These are phyloP conservation scores for Cheilosia urbana DNA, from an alignment of 2,888 invertebrate species.

Conservation along the genomic window DNA sequence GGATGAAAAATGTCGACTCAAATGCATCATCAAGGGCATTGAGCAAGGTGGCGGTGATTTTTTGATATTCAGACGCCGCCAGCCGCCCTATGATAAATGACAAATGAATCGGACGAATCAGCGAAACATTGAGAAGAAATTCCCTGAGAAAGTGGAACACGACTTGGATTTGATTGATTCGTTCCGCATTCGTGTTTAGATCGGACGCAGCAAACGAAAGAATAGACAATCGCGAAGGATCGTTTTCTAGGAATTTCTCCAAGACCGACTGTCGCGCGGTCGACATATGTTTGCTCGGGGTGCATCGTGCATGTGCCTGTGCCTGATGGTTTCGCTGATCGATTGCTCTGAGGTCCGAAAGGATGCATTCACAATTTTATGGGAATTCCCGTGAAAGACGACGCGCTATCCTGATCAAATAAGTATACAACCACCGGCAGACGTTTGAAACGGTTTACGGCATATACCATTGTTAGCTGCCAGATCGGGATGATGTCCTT, in stretches of 20 bases:
- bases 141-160: slow-evolving; percentile 60
- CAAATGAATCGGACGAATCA: slow-evolving; percentile 66
- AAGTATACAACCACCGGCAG: slow-evolving; percentile 12
- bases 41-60: slow-evolving; percentile 40
- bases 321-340: slow-evolving; percentile 61
- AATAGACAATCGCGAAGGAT: slow-evolving; percentile 28
- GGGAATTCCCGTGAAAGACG: slow-evolving; percentile 49
- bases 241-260: slow-evolving; percentile 43
- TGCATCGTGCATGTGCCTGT: too few relatives aligned
- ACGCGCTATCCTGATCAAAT: slow-evolving; percentile 55
- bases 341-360: slow-evolving; percentile 28
- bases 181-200: slow-evolving; percentile 59
- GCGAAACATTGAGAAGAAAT: slow-evolving; percentile 36
- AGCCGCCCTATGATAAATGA: slow-evolving; percentile 66
- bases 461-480: slow-evolving; percentile 10
- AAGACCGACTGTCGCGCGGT: slow-evolving; percentile 1
- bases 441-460: slow-evolving; percentile 51
- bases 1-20: slow-evolving; percentile 72
- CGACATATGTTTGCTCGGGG: slow-evolving; percentile 53
- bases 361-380: slow-evolving; percentile 41
- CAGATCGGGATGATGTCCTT: slow-evolving; percentile 41
- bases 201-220: background rate
- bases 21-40: slow-evolving; percentile 59
- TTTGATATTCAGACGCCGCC: slow-evolving; percentile 43
- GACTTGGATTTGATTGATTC: slow-evolving; percentile 73